Percentiles rank a stretch among this genome's conserved stretches.
These are phyloP conservation scores for Lophius piscatorius DNA, from an alignment of 2,113 vertebrate species.

Conservation along the genomic window DNA sequence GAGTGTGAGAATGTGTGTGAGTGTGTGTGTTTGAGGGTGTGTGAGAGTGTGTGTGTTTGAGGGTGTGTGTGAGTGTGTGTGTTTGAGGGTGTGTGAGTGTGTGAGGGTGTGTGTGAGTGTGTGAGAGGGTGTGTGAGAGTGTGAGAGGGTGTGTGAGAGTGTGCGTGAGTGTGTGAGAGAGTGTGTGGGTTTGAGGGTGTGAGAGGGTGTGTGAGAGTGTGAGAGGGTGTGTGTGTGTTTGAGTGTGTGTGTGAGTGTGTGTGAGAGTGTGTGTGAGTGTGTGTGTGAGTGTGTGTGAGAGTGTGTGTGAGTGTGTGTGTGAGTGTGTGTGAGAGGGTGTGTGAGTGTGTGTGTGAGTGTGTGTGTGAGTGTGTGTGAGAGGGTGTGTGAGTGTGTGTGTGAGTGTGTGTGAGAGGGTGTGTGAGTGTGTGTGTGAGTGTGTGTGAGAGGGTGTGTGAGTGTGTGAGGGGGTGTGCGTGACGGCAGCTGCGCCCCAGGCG, in stretches of 20 bases:
- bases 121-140: neutral
- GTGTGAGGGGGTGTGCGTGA: neutral
- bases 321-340: neutral
- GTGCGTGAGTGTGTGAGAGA: neutral
- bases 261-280: neutral
- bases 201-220: neutral
- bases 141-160: neutral
- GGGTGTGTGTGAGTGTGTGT: neutral
- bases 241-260: neutral
- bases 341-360: neutral
- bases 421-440: neutral
- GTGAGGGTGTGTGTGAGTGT: too few species aligned
- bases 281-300: neutral
- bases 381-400: neutral
- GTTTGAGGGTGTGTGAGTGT: neutral
- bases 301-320: neutral
- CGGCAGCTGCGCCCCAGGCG: constrained; percentile 50
- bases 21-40: neutral
- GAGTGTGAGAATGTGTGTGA: neutral
- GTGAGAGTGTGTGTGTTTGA: neutral
- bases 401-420: neutral
- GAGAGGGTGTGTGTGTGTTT: neutral
- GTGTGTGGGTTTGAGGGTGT: neutral
- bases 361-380: neutral
- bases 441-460: too few species aligned